Evolutionary conservation across 1,140 invertebrate species (phyloP), one percentile per base, ranked within the genome.

Genomic region (Rhagoletis pomonella): DNA sequence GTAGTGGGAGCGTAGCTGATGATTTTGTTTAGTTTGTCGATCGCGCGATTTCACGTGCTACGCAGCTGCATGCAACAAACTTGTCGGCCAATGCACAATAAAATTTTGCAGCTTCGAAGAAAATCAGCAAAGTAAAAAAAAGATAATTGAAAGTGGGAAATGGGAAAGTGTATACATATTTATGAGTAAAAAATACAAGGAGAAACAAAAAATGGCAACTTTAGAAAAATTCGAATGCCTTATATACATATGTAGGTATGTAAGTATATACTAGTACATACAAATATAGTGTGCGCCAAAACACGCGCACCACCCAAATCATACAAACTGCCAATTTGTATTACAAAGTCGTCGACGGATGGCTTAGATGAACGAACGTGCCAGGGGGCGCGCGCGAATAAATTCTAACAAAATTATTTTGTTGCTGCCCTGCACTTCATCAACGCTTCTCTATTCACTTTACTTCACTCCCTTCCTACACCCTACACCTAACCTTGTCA

Each of bases 11-110:
- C 14, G 39, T 44, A 3, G 10, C 39, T 69, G 42, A 42, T n/a
- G 42, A 17, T 44, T 73, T 17, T 44, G 42, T 47, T 73, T 73
- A 17, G 67, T 29, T 42, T 73, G 17, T 65, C 14, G 47, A 19
- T 17, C 47, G 5, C 73, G 50, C 44, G 55, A 81, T 19, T 55
- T 81, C 73, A 81, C 73, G 73, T 81, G 73, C 73, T 19, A 55
- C 47, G 4, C 73, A 81, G 73, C 73, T 81, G 73, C 47, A 55
- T 58, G 73, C 44, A 81, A 81, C 73, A 81, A 55, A 81, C 73
- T 55, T 55, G 73, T 55, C 65, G 12, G 60, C 60, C 4, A 62
- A 7, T 29, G 39, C 42, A 73, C 42, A 44, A 44, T 67, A 42
- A 67, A 67, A 67, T 39, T 67, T 67, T 67, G 64, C 19, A 29